Evolutionary conservation across 2,113 vertebrate genomes (phyloP).

Genomic region (Pteruthius melanotis): DNA sequence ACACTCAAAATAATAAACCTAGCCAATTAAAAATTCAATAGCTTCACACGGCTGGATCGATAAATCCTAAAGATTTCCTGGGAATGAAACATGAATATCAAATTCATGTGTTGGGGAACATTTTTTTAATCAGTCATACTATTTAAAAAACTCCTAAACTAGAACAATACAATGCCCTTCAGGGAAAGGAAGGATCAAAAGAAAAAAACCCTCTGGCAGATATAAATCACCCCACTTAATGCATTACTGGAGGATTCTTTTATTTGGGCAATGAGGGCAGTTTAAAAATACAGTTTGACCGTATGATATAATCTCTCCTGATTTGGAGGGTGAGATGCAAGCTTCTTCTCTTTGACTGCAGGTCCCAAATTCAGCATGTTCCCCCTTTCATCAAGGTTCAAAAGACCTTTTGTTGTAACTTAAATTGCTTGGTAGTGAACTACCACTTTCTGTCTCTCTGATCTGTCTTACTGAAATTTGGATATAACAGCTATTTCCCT

Average conservation of each 20-base stretch:
- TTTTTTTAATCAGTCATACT: slow-evolving; percentile 56
- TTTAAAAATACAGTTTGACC: background rate
- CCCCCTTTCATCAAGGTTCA: background rate
- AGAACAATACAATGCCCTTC: slow-evolving; percentile 30
- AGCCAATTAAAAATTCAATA: background rate
- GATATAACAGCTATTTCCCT: background rate
- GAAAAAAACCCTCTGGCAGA: slow-evolving; percentile 30
- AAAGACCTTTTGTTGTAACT: background rate
- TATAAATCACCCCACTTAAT: slow-evolving; percentile 55
- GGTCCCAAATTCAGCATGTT: background rate
- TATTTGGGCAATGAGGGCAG: background rate
- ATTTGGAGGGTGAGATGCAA: background rate
- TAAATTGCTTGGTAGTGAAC: background rate
- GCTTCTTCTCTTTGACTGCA: background rate
- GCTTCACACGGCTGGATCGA: background rate
- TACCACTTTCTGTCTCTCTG: background rate
- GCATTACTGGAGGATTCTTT: background rate
- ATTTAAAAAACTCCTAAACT: slow-evolving; percentile 34
- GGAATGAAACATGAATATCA: slow-evolving; percentile 41
- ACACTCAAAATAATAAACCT: background rate
- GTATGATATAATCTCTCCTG: background rate
- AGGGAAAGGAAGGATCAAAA: slow-evolving; percentile 58
- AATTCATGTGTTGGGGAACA: slow-evolving; percentile 50
- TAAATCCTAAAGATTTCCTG: slow-evolving; percentile 38
- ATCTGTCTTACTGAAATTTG: background rate